These are phyloP conservation scores for Nomia melanderi DNA, from an alignment of 1,140 invertebrate genomes.

Conservation along the genomic window DNA sequence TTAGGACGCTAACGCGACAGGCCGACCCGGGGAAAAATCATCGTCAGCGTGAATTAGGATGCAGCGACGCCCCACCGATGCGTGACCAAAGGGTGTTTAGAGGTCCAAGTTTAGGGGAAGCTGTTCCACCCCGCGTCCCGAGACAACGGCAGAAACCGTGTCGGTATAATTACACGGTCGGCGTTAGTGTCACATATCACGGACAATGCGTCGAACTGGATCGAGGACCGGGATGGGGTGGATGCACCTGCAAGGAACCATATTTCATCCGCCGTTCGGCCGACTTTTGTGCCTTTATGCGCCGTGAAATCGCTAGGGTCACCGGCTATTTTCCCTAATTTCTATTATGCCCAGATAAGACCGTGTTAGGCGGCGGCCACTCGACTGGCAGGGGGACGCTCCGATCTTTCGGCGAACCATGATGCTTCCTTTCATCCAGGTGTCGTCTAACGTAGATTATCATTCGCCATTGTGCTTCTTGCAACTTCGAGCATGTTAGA, in stretches of 20 bases:
- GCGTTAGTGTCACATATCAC: slow-evolving; percentile 69
- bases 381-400: neutral
- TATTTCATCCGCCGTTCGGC: slow-evolving; percentile 68
- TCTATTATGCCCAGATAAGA: slow-evolving; percentile 57
- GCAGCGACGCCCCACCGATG: slow-evolving; percentile 16
- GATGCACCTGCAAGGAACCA: slow-evolving; percentile 73
- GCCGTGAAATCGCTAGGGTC: slow-evolving; percentile 61
- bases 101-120: slow-evolving; percentile 6
- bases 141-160: slow-evolving; percentile 62
- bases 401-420: neutral
- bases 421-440: neutral
- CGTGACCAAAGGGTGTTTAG: slow-evolving; percentile 67
- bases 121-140: slow-evolving; percentile 23
- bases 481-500: too few species aligned
- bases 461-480: neutral
- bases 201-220: slow-evolving; percentile 62
- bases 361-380: slow-evolving; percentile 23
- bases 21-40: neutral
- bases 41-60: neutral
- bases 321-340: slow-evolving; percentile 62
- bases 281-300: slow-evolving; percentile 61
- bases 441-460: neutral
- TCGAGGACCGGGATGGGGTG: slow-evolving; percentile 1
- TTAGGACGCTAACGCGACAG: neutral
- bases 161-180: slow-evolving; percentile 75